These are phyloP conservation scores for Aramus guarauna DNA, from an alignment of 2,113 vertebrate species.

Conservation along the genomic window DNA sequence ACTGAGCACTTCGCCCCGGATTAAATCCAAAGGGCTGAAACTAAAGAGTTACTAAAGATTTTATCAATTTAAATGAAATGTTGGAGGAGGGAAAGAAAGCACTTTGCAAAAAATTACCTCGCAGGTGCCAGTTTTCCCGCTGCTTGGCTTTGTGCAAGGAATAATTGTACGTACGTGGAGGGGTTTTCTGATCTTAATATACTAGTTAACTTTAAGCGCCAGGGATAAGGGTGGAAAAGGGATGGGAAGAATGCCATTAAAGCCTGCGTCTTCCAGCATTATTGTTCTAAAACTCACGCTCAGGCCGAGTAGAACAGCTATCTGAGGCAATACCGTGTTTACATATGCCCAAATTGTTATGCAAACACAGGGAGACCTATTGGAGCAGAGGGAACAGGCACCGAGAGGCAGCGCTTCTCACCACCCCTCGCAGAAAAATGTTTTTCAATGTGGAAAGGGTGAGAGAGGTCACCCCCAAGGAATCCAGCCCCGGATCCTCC, in stretches of 20 bases:
- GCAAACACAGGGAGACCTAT: slow-evolving; percentile 20
- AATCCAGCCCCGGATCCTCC: slow-evolving; percentile 35
- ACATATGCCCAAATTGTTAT: slow-evolving; percentile 3
- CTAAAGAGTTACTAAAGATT: not conserved
- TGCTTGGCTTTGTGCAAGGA: not conserved
- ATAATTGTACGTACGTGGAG: fast-evolving
- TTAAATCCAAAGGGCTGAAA: not conserved
- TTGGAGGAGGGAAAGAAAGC: not conserved
- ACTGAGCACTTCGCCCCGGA: not conserved
- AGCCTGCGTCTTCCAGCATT: not conserved
- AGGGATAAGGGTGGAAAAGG: not conserved
- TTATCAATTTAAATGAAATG: not conserved
- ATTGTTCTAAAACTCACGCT: not conserved
- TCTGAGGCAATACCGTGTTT: not conserved
- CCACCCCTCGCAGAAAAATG: not conserved
- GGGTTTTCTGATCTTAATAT: not conserved
- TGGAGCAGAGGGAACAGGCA: slow-evolving; percentile 14
- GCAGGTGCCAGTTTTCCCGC: not conserved
- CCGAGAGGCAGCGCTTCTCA: not conserved
- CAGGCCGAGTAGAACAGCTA: not conserved
- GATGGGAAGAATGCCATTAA: not conserved
- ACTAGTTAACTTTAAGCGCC: not conserved
- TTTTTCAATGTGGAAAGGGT: slow-evolving; percentile 40
- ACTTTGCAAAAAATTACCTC: not conserved
- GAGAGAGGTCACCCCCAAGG: slow-evolving; percentile 53